Percentiles rank a stretch among this genome's conserved stretches.
Evolutionary conservation across 2,113 vertebrate species (phyloP).

Genomic region (Hystrix brachyura): DNA sequence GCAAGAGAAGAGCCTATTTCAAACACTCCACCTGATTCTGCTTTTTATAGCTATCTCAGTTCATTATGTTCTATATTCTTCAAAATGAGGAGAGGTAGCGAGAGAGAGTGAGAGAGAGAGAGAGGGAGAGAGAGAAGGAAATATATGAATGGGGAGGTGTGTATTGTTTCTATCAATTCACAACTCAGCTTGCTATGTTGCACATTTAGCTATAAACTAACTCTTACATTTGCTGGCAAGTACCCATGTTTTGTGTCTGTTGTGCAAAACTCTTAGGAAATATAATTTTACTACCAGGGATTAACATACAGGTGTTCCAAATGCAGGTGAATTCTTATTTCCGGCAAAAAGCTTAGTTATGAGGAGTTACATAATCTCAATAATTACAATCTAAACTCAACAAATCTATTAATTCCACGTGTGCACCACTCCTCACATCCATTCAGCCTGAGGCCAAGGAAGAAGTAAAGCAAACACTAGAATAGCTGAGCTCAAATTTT

Average conservation of each 20-base stretch:
- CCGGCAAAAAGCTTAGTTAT: constrained; percentile 37
- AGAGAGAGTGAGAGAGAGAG: neutral
- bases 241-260: neutral
- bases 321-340: constrained; percentile 44
- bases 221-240: neutral
- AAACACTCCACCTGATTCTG: neutral
- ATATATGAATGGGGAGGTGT: too few relatives aligned
- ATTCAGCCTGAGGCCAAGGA: neutral
- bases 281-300: neutral
- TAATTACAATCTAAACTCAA: constrained; percentile 46
- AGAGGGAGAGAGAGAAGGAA: accelerated
- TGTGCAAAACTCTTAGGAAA: constrained; percentile 38
- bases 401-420: constrained; percentile 8
- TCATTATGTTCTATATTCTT: neutral
- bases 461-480: neutral
- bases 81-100: neutral
- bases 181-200: neutral
- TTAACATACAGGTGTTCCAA: constrained; percentile 26
- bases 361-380: neutral
- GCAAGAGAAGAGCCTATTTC: neutral
- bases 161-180: neutral
- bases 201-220: neutral
- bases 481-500: neutral
- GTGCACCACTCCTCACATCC: neutral
- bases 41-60: neutral